phyloP scores from a whole-genome alignment of 2,888 invertebrate genomes.

The Cantharis rustica region DNA sequence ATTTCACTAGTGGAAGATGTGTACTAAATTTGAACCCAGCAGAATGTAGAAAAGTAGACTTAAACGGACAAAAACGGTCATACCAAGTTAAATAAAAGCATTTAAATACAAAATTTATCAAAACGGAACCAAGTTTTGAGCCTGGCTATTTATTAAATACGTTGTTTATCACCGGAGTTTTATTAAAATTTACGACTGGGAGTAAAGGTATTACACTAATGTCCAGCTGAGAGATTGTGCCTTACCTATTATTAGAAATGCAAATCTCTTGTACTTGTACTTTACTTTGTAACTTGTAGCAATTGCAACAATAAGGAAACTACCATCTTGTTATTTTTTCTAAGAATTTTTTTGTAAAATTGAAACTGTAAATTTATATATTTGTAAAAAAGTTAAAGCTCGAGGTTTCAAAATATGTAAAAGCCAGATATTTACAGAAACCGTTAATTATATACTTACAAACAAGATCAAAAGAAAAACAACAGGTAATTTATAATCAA shows the following conservation, averaged over 20 bases:
- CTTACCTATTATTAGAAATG: neutral
- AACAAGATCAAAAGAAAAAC: neutral
- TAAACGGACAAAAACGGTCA: no score
- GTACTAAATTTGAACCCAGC: no score
- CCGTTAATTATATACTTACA: neutral
- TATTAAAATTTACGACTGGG: slow-evolving; percentile 21
- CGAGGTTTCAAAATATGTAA: neutral
- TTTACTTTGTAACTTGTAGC: neutral
- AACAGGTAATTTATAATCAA: neutral
- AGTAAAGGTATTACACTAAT: slow-evolving; percentile 10
- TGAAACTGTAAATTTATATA: neutral
- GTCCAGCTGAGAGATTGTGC: slow-evolving; percentile 21
- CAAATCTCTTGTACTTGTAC: neutral
- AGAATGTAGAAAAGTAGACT: no score
- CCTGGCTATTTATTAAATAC: neutral
- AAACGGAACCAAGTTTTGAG: neutral
- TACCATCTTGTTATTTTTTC: neutral
- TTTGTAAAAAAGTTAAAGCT: no score
- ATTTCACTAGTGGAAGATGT: no score
- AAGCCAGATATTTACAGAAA: neutral
- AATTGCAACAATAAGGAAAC: neutral
- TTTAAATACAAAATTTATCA: neutral
- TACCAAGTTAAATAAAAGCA: no score
- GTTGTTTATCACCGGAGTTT: neutral
- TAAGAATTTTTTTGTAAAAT: neutral